Evolutionary conservation across 2,113 vertebrate species (phyloP).

Genomic region (Upupa epops): DNA sequence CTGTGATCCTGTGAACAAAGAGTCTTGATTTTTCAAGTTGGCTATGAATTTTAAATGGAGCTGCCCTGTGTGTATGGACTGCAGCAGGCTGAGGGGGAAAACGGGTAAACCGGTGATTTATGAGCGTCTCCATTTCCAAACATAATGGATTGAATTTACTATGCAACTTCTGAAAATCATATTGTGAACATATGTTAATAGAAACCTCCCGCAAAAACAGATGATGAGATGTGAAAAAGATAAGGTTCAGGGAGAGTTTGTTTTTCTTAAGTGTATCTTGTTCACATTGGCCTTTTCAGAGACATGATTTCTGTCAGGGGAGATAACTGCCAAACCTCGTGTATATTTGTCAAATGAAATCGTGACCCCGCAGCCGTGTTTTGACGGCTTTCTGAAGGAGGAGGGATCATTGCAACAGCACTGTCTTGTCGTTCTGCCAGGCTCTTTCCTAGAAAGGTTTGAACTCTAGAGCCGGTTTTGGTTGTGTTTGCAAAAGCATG

Average conservation of each 20-base stretch:
- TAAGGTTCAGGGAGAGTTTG: background rate
- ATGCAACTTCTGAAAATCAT: conserved; percentile 13
- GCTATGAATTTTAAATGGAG: background rate
- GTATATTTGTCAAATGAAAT: background rate
- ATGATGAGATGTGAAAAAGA: conserved; percentile 5
- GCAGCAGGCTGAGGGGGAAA: background rate
- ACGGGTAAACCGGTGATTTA: background rate
- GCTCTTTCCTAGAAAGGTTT: background rate
- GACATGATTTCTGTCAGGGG: background rate
- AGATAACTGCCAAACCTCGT: background rate
- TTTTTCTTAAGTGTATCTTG: conserved; percentile 5
- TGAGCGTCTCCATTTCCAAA: background rate
- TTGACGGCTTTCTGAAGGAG: background rate
- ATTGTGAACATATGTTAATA: conserved; percentile 25
- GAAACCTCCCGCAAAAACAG: conserved; percentile 15
- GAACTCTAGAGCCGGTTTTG: background rate
- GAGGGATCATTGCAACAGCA: background rate
- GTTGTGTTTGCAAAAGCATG: background rate
- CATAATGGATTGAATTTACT: conserved; percentile 27
- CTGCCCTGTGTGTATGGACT: background rate
- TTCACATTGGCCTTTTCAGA: conserved; percentile 3
- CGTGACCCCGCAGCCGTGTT: background rate
- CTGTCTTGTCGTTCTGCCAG: background rate
- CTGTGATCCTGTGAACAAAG: too few relatives aligned
- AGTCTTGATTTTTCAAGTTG: background rate